Percentiles rank a stretch among this genome's conserved stretches.
Conservation (phyloP, 2,797 vertebrate species). For the Neosilurus hyrtlii region DNA sequence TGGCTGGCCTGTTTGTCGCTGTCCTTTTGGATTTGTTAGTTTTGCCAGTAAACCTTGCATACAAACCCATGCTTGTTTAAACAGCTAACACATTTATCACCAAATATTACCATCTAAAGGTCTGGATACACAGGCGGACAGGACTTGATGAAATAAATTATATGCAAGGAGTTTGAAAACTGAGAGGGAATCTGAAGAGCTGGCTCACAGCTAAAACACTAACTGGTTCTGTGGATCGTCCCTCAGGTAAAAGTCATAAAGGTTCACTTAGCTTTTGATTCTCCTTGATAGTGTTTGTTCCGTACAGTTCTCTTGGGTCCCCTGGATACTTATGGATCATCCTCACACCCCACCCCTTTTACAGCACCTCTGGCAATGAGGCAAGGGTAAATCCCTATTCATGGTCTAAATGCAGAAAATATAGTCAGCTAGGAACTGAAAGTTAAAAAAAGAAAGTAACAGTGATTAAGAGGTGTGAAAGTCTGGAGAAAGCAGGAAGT, state of each 20-base stretch:
- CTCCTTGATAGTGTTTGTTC: neutral
- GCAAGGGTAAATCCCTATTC: neutral
- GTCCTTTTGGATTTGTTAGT: neutral
- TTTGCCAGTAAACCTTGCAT: neutral
- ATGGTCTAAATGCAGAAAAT: neutral
- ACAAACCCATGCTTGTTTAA: neutral
- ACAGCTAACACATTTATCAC: neutral
- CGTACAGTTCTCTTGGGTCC: neutral
- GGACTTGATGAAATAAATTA: neutral
- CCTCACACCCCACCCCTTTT: neutral
- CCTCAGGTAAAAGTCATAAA: neutral
- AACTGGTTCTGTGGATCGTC: neutral
- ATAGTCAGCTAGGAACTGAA: neutral
- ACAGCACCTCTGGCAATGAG: neutral
- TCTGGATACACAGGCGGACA: neutral
- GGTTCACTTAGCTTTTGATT: neutral
- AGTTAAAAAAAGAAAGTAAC: neutral
- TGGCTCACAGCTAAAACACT: neutral
- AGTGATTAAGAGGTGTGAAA: neutral
- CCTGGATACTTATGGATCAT: neutral
- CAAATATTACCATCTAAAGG: neutral
- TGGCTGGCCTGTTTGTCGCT: neutral
- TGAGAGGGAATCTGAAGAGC: neutral
- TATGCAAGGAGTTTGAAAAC: neutral
- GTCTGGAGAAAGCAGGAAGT: neutral